Percentiles rank a stretch among this genome's conserved stretches.
Conservation (phyloP, 92 coral and sea anemone genomes). For the Actinernus sp. region DNA sequence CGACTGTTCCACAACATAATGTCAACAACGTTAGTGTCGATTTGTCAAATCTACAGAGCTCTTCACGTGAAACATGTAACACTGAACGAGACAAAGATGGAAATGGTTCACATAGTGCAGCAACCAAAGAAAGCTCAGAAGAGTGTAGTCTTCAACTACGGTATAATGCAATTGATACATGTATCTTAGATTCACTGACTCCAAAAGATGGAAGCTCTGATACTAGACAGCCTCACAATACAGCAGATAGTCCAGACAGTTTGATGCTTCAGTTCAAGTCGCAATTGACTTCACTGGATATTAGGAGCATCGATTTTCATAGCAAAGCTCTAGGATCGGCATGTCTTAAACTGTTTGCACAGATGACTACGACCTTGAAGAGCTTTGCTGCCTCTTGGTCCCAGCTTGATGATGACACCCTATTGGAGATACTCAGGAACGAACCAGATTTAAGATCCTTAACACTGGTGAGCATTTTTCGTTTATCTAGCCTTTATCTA, state of each 20-base stretch:
- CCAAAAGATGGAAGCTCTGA: background rate
- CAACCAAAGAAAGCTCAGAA: no score
- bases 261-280: slow-evolving; percentile 33
- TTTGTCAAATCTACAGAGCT: no score
- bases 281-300: slow-evolving; percentile 65
- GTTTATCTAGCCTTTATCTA: no score
- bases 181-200: background rate
- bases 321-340: slow-evolving; percentile 69
- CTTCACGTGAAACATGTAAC: no score
- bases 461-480: slow-evolving; percentile 55
- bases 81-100: no score
- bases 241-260: background rate
- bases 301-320: slow-evolving; percentile 62
- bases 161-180: no score
- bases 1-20: no score
- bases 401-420: slow-evolving; percentile 69
- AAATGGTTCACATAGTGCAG: no score
- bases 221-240: no score
- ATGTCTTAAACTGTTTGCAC: slow-evolving; percentile 70
- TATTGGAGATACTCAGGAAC: slow-evolving; percentile 55
- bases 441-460: slow-evolving; percentile 60
- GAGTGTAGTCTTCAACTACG: no score
- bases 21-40: no score
- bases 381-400: slow-evolving; percentile 72
- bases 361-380: slow-evolving; percentile 44